Evolutionary conservation across 2,113 vertebrate genomes (phyloP).

Genomic region (Beaufortia kweichowensis): DNA sequence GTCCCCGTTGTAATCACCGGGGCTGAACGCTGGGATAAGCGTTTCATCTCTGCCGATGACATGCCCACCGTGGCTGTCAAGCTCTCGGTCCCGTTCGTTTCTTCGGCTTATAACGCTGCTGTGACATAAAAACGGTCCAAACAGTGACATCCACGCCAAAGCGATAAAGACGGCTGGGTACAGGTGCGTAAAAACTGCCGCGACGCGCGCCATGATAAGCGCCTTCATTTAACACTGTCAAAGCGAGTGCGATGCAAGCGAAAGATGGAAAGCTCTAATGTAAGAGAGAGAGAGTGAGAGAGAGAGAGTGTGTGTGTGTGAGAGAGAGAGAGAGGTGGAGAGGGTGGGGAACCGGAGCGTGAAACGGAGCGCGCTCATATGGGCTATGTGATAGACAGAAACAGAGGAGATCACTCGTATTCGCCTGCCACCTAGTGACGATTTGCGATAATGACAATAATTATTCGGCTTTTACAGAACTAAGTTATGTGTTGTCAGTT

Average conservation of each 20-base stretch:
- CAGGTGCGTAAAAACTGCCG: conserved; percentile 65
- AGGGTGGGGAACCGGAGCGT: conserved; percentile 65
- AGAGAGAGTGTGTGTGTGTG: conserved; percentile 61
- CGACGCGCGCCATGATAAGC: conserved; percentile 76
- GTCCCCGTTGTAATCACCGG: conserved; percentile 46
- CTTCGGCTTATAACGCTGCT: conserved; percentile 63
- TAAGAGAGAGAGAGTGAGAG: conserved; percentile 56
- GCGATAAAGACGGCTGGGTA: conserved; percentile 60
- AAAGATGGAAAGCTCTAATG: conserved; percentile 73
- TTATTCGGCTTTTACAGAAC: too few relatives aligned
- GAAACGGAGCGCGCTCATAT: conserved; percentile 20
- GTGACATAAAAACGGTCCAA: conserved; percentile 67
- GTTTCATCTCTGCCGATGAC: conserved; percentile 53
- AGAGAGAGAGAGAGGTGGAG: conserved; percentile 62
- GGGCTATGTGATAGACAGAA: not conserved
- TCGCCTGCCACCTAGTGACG: conserved; percentile 36
- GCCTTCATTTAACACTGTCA: conserved; percentile 68
- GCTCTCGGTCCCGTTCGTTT: conserved; percentile 55
- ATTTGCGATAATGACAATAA: too few relatives aligned
- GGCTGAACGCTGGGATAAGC: conserved; percentile 46
- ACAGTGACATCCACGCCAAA: conserved; percentile 67
- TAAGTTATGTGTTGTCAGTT: too few relatives aligned
- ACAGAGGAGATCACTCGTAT: not conserved
- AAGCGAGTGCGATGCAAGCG: conserved; percentile 69
- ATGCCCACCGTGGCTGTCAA: conserved; percentile 50